Percentiles rank a stretch among this genome's conserved stretches.
These are phyloP conservation scores for Mastomys natalensis DNA, from an alignment of 2,113 vertebrate species.

Conservation along the genomic window DNA sequence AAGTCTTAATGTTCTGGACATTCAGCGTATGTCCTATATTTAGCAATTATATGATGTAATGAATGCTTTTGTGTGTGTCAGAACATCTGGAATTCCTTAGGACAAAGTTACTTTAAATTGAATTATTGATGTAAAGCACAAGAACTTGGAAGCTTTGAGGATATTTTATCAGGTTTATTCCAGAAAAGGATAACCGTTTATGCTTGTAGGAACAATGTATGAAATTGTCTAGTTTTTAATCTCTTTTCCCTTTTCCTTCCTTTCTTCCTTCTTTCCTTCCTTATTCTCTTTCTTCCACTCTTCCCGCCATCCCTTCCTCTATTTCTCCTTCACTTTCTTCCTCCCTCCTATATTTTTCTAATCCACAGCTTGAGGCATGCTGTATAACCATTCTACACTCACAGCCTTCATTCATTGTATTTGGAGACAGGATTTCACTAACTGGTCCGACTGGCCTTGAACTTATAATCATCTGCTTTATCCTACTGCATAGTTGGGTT, in stretches of 20 bases:
- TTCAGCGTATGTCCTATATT: background rate
- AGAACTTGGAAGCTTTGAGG: slow-evolving; percentile 17
- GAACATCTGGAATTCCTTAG: background rate
- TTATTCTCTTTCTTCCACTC: background rate
- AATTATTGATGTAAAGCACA: background rate
- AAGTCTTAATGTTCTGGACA: background rate
- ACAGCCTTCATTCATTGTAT: background rate
- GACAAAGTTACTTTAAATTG: background rate
- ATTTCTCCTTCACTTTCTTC: background rate
- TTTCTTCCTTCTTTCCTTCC: background rate
- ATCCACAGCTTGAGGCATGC: background rate
- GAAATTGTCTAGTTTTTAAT: background rate
- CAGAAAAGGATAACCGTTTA: background rate
- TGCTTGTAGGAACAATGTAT: background rate
- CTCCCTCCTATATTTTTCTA: background rate
- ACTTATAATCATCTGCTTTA: background rate
- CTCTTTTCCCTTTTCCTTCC: background rate
- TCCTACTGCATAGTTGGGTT: background rate
- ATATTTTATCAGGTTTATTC: background rate
- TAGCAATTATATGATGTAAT: background rate
- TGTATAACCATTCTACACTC: background rate
- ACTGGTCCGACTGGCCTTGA: background rate
- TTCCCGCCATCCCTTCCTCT: background rate
- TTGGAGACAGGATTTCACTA: background rate
- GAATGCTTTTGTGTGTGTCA: background rate